Conservation (phyloP, 2,113 vertebrate species). For the Sterna hirundo region DNA sequence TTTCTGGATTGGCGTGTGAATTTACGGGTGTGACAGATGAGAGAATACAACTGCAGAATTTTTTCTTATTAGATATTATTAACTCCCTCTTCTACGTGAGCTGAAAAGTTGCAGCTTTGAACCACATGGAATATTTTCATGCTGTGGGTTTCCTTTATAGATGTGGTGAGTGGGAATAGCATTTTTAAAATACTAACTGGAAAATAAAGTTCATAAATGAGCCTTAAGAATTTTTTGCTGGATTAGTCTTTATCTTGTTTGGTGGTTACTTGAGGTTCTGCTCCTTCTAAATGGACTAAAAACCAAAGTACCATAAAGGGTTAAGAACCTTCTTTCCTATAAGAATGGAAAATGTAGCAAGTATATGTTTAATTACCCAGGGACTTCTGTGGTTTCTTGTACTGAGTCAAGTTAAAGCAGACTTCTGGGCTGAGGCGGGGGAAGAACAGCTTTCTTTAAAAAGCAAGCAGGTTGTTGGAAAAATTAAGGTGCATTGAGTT, state of each 20-base stretch:
- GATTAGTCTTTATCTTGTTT: neutral
- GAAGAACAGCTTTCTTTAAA: neutral
- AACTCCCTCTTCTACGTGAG: neutral
- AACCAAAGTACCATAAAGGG: neutral
- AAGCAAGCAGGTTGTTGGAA: neutral
- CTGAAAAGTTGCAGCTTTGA: neutral
- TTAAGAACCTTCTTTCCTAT: neutral
- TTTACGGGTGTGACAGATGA: neutral
- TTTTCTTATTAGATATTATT: neutral
- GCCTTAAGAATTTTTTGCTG: too few species aligned
- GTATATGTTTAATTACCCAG: neutral
- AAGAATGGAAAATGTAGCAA: neutral
- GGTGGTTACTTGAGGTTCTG: neutral
- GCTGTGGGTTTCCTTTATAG: neutral
- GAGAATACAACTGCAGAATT: neutral
- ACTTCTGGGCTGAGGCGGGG: neutral
- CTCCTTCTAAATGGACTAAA: neutral
- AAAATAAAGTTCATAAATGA: neutral
- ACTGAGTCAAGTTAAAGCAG: neutral
- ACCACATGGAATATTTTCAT: neutral
- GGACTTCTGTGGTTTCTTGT: neutral
- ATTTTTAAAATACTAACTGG: neutral
- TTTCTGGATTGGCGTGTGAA: neutral
- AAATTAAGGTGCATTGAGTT: fast-evolving
- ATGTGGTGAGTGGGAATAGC: neutral